Base-by-base conservation (phyloP, 2,888 invertebrate species). In the Oxyteleia sp. region DNA sequence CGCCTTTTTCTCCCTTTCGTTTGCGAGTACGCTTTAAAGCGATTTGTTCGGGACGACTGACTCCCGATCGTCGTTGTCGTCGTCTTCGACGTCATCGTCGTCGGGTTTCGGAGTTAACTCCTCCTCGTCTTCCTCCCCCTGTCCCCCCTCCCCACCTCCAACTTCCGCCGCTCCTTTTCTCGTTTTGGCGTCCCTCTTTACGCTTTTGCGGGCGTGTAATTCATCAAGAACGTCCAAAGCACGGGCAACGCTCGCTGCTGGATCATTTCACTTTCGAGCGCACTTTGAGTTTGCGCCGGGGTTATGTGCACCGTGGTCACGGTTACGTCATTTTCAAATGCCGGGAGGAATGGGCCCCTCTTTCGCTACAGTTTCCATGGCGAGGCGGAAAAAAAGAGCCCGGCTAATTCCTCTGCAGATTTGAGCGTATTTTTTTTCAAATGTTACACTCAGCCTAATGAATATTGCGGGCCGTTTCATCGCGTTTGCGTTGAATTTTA, bases 251-350 rank as follows among this genome's bases (percentile, higher is more conserved):
- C 88, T 88, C 82, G 53, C 68, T 81, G 53, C 68, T 72, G 84
- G 85, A 88, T 87, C 88, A 88, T 91, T 91, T 89, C 91, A 91
- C 91, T 91, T 89, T 91, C 87, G 83, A 86, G 55, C 66, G 55
- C 76, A 71, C 64, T 75, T 57, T 82, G 71, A 57, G 66, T 41
- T 63, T 57, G 72, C 64, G 16, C 59, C 66, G 71, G 64, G 59
- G 53, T 66, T 79, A 57, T 41, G 63, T 47, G 63, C 41, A 55
- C 76, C 57, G 47, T 75, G 74, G 78, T 64, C 83, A 72, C 78
- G 74, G 68, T 74, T 69, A 66, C 49, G 83, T 69, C 74, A 38
- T 59, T 66, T 51, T 13, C 8, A 72, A 79, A 63, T 29, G 45
- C 49, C 63, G 29, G n/a, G 38, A 11, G 38, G 38, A 38, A 38